A percentile compares a stretch with the other conserved stretches of the same genome.
Conservation (phyloP, 2,797 vertebrate genomes). For the Centroberyx gerrardi region DNA sequence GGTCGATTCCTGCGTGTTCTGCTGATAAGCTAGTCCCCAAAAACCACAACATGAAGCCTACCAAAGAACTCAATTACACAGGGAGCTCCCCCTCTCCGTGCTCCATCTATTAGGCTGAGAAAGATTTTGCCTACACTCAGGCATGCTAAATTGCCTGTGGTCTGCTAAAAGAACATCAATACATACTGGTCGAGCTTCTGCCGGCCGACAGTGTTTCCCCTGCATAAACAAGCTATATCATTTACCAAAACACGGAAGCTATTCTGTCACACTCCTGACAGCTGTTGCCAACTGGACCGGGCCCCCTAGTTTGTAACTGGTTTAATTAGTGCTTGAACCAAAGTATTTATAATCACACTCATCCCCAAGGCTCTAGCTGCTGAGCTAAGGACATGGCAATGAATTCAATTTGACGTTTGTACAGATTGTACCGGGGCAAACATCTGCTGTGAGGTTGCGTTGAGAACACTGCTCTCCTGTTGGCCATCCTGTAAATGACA, state of each 20-base stretch:
- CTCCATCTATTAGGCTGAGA: constrained; percentile 59
- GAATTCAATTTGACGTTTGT: constrained; percentile 82
- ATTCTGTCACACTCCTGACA: constrained; percentile 77
- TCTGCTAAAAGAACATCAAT: constrained; percentile 74
- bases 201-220: constrained; percentile 69
- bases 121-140: constrained; percentile 64
- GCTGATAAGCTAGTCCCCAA: constrained; percentile 83
- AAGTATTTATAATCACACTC: constrained; percentile 80
- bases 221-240: constrained; percentile 79
- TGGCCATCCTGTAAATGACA: constrained; percentile 82
- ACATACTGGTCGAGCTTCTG: constrained; percentile 60
- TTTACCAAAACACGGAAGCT: constrained; percentile 76
- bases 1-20: constrained; percentile 76
- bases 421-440: constrained; percentile 83
- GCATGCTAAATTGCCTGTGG: constrained; percentile 65
- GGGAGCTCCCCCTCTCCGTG: constrained; percentile 56
- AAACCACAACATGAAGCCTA: constrained; percentile 72
- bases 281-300: constrained; percentile 77
- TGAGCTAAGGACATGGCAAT: constrained; percentile 72
- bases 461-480: constrained; percentile 78
- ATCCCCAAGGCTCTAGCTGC: constrained; percentile 72
- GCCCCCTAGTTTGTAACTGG: constrained; percentile 66
- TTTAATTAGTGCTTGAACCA: constrained; percentile 84
- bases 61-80: constrained; percentile 79
- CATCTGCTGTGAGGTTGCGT: constrained; percentile 85